These are phyloP conservation scores for Rhagonycha fulva DNA, from an alignment of 2,888 invertebrate genomes.

Conservation along the genomic window DNA sequence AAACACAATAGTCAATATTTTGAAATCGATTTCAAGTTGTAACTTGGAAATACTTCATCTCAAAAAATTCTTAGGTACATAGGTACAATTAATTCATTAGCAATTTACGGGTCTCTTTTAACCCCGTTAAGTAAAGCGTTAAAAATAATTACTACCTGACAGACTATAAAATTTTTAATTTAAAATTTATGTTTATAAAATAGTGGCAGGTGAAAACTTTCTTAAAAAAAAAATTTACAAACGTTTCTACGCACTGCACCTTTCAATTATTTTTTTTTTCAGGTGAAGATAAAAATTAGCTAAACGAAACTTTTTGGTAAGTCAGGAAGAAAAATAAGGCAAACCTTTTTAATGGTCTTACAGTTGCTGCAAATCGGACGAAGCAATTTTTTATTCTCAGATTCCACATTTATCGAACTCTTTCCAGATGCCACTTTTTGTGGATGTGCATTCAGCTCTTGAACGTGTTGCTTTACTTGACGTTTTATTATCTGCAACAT, in stretches of 20 bases:
- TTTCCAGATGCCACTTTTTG: background rate
- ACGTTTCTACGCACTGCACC: background rate
- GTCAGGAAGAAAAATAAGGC: background rate
- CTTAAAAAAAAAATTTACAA: background rate
- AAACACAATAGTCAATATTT: slow-evolving; percentile 17
- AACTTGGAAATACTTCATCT: background rate
- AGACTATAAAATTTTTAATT: background rate
- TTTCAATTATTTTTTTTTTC: background rate
- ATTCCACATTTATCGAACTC: background rate
- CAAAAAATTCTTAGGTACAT: background rate
- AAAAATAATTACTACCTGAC: background rate
- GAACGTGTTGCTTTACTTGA: background rate
- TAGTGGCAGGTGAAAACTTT: background rate
- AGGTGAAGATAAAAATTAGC: background rate
- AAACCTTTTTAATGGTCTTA: background rate
- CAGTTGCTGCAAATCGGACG: background rate
- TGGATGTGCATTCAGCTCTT: background rate
- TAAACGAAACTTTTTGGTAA: background rate
- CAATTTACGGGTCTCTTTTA: background rate
- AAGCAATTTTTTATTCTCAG: background rate
- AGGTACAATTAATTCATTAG: background rate
- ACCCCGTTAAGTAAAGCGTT: background rate
- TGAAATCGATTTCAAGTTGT: background rate
- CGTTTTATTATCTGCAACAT: background rate
- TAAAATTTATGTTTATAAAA: background rate